These are phyloP conservation scores for Drosophila aldrichi DNA, from an alignment of 2,888 invertebrate species.

Conservation along the genomic window DNA sequence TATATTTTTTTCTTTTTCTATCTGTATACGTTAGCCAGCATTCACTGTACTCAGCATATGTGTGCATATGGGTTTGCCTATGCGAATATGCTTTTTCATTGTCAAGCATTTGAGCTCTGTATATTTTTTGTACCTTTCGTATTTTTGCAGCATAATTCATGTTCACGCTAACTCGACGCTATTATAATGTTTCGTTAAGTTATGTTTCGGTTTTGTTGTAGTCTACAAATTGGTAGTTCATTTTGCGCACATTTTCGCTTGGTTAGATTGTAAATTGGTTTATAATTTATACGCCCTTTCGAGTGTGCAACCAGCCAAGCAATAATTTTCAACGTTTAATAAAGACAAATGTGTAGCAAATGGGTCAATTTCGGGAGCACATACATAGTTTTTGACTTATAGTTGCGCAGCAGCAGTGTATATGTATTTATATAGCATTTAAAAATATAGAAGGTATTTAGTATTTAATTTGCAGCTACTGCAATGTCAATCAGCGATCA, in stretches of 20 bases:
- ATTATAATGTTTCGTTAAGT: constrained; percentile 57
- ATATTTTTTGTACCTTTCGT: constrained; percentile 7
- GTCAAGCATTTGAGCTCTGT: constrained; percentile 50
- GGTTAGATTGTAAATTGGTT: constrained; percentile 75
- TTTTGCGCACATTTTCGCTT: constrained; percentile 67
- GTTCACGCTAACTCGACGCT: constrained; percentile 58
- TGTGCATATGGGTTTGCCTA: background rate
- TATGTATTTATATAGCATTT: too few species aligned
- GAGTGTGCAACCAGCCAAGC: constrained; percentile 39
- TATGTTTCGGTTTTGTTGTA: constrained; percentile 24
- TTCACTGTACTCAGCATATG: background rate
- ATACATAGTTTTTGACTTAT: constrained; percentile 15
- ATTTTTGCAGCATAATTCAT: constrained; percentile 58
- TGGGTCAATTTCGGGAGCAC: constrained; percentile 49
- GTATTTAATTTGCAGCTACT: background rate
- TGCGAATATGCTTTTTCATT: constrained; percentile 44
- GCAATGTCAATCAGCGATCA: background rate
- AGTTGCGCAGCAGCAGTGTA: background rate
- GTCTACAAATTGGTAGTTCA: constrained; percentile 68
- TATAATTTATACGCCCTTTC: constrained; percentile 70
- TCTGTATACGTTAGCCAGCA: background rate
- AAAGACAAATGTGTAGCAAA: constrained; percentile 72
- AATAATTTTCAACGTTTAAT: constrained; percentile 70
- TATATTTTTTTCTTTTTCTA: background rate
- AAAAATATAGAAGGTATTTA: too few species aligned